Percentiles rank a stretch among this genome's conserved stretches.
These are phyloP conservation scores for Heliconius aoede DNA, from an alignment of 2,888 invertebrate genomes.

Conservation along the genomic window DNA sequence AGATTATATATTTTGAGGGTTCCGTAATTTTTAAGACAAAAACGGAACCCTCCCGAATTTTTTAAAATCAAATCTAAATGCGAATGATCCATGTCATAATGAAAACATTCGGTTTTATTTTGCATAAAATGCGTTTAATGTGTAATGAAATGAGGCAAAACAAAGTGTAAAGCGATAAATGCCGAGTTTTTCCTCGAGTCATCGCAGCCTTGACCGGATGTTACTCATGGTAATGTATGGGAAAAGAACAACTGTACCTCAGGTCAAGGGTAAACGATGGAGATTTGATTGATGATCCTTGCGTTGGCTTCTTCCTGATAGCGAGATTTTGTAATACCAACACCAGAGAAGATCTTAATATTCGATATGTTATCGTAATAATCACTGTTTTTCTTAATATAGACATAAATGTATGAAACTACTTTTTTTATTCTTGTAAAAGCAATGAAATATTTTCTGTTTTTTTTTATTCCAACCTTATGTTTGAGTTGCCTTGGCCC, in stretches of 20 bases:
- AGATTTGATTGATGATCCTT: constrained; percentile 32
- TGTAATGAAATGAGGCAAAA: constrained; percentile 43
- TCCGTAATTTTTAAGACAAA: no score
- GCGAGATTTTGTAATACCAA: neutral
- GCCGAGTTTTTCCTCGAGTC: constrained; percentile 60
- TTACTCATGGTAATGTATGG: constrained; percentile 57
- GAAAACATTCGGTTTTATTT: constrained; percentile 23
- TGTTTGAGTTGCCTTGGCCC: constrained; percentile 51
- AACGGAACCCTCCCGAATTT: no score
- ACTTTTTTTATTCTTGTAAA: neutral
- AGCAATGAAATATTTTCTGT: constrained; percentile 3
- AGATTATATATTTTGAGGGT: neutral
- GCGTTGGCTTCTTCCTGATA: neutral
- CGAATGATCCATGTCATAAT: constrained; percentile 8
- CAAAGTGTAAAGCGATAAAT: constrained; percentile 39
- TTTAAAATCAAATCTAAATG: neutral
- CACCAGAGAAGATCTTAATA: neutral
- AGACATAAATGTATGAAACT: neutral
- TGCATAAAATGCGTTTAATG: constrained; percentile 14
- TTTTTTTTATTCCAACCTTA: constrained; percentile 30
- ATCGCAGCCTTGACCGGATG: constrained; percentile 78
- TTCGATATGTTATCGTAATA: neutral
- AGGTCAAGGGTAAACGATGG: constrained; percentile 42
- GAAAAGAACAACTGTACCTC: constrained; percentile 57
- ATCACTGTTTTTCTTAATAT: neutral